A percentile compares a stretch with the other conserved stretches of the same genome.
These are phyloP conservation scores for Encarsia formosa DNA, from an alignment of 2,888 invertebrate genomes.

Conservation along the genomic window DNA sequence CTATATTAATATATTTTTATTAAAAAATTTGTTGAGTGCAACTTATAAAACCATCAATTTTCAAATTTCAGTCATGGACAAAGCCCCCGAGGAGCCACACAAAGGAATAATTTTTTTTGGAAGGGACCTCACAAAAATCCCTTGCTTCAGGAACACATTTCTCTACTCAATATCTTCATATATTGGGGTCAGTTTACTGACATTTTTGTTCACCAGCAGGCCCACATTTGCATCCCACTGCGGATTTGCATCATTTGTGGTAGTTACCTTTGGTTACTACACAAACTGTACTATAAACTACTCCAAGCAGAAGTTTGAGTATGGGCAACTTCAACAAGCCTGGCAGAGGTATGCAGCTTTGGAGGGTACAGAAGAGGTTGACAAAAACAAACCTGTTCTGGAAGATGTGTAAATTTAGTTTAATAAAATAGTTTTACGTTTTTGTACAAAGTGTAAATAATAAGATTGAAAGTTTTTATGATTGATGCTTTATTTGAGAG, in stretches of 20 bases:
- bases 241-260: slow-evolving; percentile 24
- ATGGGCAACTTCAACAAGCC: background rate
- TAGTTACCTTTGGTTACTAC: slow-evolving; percentile 21
- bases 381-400: background rate
- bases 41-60: too few relatives aligned
- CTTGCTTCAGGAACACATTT: slow-evolving; percentile 27
- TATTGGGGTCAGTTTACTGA: slow-evolving; percentile 15
- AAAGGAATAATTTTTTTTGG: slow-evolving; percentile 17
- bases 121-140: slow-evolving; percentile 23
- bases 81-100: background rate
- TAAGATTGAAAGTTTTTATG: too few relatives aligned
- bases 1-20: too few relatives aligned
- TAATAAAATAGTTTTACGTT: background rate
- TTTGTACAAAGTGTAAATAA: slow-evolving; percentile 24
- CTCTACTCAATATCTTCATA: slow-evolving; percentile 27
- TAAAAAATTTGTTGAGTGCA: too few relatives aligned
- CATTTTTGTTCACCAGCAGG: slow-evolving; percentile 30
- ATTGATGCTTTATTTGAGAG: background rate
- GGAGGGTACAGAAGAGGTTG: slow-evolving; percentile 5
- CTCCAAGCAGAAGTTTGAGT: background rate
- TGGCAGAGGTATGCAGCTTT: background rate
- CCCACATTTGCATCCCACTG: slow-evolving; percentile 16
- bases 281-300: slow-evolving; percentile 14
- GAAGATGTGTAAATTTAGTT: slow-evolving; percentile 1
- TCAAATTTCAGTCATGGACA: too few relatives aligned